phyloP scores from a whole-genome alignment of 2,113 vertebrate genomes.

The Microtus ochrogaster region DNA sequence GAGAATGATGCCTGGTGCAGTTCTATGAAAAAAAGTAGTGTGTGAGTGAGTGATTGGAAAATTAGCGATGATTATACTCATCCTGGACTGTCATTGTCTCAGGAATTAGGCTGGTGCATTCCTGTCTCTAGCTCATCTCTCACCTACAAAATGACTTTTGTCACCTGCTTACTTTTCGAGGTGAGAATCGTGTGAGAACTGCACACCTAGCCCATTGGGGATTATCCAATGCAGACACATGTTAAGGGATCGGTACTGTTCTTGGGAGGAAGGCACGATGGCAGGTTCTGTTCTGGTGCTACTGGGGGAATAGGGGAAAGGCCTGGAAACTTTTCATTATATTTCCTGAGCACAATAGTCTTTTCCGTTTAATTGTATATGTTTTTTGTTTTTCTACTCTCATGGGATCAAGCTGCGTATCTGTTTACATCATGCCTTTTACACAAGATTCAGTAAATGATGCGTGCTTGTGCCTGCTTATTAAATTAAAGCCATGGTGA shows the following conservation, averaged over 20 bases:
- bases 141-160: constrained; percentile 20
- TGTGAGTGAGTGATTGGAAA: background rate
- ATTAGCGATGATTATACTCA: background rate
- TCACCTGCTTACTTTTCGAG: background rate
- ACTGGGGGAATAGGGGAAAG: background rate
- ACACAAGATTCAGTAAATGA: constrained; percentile 67
- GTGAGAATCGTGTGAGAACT: background rate
- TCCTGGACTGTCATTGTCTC: background rate
- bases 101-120: background rate
- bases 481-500: constrained; percentile 64
- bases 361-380: background rate
- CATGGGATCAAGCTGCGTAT: constrained; percentile 7
- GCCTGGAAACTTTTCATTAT: background rate
- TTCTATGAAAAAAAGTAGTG: background rate
- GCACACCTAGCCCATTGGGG: background rate
- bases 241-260: background rate
- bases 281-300: background rate
- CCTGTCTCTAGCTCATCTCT: constrained; percentile 14
- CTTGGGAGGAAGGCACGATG: background rate
- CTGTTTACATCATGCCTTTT: constrained; percentile 69
- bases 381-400: background rate
- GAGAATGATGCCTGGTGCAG: background rate
- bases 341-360: constrained; percentile 29
- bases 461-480: constrained; percentile 52
- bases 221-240: background rate